Base-by-base conservation (phyloP, 2,113 vertebrate species). In the Phyllostomus discolor region DNA sequence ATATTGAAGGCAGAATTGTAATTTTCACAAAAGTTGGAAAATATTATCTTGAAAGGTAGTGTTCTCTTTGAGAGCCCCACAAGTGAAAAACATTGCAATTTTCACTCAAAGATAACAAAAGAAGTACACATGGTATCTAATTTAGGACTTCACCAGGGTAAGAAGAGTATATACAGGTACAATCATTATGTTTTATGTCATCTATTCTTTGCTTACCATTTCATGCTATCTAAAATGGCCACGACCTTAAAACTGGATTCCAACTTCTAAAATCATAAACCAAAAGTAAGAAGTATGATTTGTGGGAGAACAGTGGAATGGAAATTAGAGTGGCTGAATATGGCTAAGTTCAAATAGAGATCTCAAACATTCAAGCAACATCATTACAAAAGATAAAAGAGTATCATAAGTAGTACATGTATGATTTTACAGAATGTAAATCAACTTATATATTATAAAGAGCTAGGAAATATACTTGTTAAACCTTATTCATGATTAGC, bases 251-350 rank as follows among this genome's bases (percentile, higher is more conserved):
- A 90, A 35, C 54, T 97, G 48, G 26, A 86, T 92, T 89, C 50
- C 41, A 79, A 79, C n/a, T 82, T 91, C 59, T 92, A 94, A 89
- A 94, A 48, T 94, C 50, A 95, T 66, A 41, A 95, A 52, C 48
- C 28, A 91, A 95, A 87, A 96, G 38, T 91, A 52, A 70, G 11
- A 3, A 78, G 4, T 83, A 33, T 72, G n/a, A 54, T 82, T 50
- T 93, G 52, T 72, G 69, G 31, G 20, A 81, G 24, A 95, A 92
- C 33, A 85, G 54, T 15, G n/a, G 24, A 72, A 93, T 57, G 8
- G 24, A 84, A 72, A 38, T 80, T 88, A 78, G 41, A 96, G 3
- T 8, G 16, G 59, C 46, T 26, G 64, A 92, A 5, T 38, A 48
- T 12, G 33, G 70, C 57, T 70, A 86, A 82, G 33, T 91, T 97